Evolutionary conservation across 2,888 invertebrate genomes (phyloP).

Genomic region (Congeria kusceri): DNA sequence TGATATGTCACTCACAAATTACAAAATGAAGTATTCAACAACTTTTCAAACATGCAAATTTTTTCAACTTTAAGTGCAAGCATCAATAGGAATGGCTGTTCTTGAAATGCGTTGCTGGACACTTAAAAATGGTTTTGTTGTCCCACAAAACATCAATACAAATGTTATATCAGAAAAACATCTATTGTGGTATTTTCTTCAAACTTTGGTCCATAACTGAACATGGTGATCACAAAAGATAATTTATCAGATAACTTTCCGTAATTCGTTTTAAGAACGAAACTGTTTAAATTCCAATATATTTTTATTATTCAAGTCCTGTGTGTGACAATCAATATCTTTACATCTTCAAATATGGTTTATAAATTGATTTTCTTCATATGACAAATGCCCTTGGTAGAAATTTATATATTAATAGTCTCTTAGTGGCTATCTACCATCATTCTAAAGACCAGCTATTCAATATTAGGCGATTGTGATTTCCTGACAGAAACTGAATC

Average conservation of each 20-base stretch:
- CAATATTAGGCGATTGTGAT: too few relatives aligned
- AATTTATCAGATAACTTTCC: neutral
- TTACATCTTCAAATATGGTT: slow-evolving; percentile 3
- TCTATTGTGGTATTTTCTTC: neutral
- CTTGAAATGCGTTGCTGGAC: neutral
- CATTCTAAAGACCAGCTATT: too few relatives aligned
- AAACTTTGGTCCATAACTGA: slow-evolving; percentile 6
- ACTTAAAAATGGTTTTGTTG: neutral
- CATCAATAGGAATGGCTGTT: too few relatives aligned
- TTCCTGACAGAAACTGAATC: too few relatives aligned
- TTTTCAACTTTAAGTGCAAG: too few relatives aligned
- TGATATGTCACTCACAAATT: too few relatives aligned
- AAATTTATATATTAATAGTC: neutral
- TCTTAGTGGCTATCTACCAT: neutral
- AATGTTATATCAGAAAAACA: neutral
- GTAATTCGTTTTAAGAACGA: slow-evolving; percentile 1
- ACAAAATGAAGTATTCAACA: too few relatives aligned
- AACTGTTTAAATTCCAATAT: slow-evolving; percentile 8
- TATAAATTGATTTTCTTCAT: slow-evolving; percentile 2
- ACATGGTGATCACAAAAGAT: neutral
- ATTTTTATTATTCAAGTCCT: neutral
- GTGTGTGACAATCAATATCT: neutral
- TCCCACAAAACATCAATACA: neutral
- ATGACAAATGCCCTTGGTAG: neutral
- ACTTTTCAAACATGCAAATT: too few relatives aligned